phyloP scores from a whole-genome alignment of 2,113 vertebrate genomes.

The Tychaedon coryphoeus region DNA sequence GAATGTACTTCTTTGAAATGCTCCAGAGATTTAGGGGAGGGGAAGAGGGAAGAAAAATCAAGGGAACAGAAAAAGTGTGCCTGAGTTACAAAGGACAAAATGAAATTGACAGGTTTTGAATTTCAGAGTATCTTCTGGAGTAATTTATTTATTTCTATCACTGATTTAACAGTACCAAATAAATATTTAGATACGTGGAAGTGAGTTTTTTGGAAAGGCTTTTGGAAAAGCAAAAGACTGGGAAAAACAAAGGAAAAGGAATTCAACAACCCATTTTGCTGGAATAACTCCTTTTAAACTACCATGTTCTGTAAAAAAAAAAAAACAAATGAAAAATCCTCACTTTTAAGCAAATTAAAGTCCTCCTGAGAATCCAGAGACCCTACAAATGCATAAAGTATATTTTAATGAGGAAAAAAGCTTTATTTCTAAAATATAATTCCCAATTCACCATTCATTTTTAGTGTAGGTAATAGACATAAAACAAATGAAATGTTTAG shows the following conservation, averaged over 20 bases:
- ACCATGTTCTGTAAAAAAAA: not conserved
- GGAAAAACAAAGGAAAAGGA: not conserved
- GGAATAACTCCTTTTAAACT: slow-evolving; percentile 6
- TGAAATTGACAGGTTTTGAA: not conserved
- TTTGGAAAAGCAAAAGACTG: slow-evolving; percentile 9
- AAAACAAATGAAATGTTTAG: slow-evolving; percentile 38
- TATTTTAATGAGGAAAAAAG: slow-evolving; percentile 19
- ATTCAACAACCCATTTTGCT: not conserved
- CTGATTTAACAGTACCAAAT: not conserved
- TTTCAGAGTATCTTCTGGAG: not conserved
- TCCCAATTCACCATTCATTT: slow-evolving; percentile 11
- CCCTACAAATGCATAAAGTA: slow-evolving; percentile 34
- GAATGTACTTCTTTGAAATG: not conserved
- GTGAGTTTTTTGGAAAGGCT: not conserved
- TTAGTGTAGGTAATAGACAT: slow-evolving; percentile 40
- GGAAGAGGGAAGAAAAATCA: not conserved
- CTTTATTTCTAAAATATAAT: slow-evolving; percentile 45
- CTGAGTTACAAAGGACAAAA: not conserved
- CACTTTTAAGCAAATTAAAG: slow-evolving; percentile 53
- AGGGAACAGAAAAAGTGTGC: not conserved
- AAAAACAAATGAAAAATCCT: not conserved
- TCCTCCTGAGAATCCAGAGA: slow-evolving; percentile 28
- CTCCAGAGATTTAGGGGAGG: not conserved
- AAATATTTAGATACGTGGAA: not conserved
- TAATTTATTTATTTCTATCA: slow-evolving; percentile 35